Base-by-base conservation (phyloP, 2,113 vertebrate genomes). In the chimpanzee (Pan troglodytes) region DNA sequence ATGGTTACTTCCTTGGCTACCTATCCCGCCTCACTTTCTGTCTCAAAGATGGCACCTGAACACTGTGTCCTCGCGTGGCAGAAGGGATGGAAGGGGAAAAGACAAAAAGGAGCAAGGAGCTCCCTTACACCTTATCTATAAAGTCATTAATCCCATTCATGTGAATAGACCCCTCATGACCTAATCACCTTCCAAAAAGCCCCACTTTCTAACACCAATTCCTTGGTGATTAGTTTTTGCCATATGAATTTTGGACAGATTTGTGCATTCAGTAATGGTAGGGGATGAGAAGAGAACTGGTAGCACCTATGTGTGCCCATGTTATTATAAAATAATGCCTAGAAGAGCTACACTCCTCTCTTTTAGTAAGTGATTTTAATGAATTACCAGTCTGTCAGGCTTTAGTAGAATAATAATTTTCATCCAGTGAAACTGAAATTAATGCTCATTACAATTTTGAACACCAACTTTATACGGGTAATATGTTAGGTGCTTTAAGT, bases 381-480 rank as follows among this genome's bases (percentile, higher is more conserved):
- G 75, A 59, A 55, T 48, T 68, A 88, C 25, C 32, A 80, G 38
- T 32, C 30, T 94, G 50, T 32, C 4, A 38, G 1, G 13, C 45
- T 68, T 90, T 32, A 75, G 22, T 55, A 67, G n/a, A 85, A 67
- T 76, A 50, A 89, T 95, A 75, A 52, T 70, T 72, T 87, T 90
- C 4, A 84, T 50, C 87, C 18, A 55, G 14, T 87, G 23, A 90
- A 89, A 84, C 40, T 78, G 22, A 87, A 95, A 18, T 20, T 59
- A 88, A 79, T 45, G 57, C 76, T 73, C 78, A 83, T 72, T n/a
- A 57, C 10, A 78, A 87, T 64, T 90, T 80, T 93, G 57, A 93
- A 78, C 16, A 64, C 20, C n/a, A 82, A 48, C 3, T 72, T 80
- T 79, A 67, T 82, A 64, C 16, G 57, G 25, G 20, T 32, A 23